Base-by-base conservation (phyloP, 2,888 invertebrate genomes). In the Plebejus melissa region DNA sequence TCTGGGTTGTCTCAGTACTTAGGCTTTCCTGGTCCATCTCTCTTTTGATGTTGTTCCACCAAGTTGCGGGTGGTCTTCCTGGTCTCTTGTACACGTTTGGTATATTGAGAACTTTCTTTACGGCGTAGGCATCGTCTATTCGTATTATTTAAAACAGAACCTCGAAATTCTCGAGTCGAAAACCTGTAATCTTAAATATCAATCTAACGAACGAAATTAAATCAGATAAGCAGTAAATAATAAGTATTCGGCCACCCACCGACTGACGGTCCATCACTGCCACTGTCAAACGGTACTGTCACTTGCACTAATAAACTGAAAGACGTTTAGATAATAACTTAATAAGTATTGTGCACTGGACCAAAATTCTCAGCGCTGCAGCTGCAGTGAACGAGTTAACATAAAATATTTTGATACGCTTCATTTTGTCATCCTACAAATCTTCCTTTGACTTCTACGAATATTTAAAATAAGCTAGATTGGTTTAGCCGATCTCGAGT, bases 261-360 rank as follows among this genome's bases (percentile, higher is more conserved):
- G 80, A 77, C 77, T 79, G 79, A 82, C 81, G 85, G 88, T 89
- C 88, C 83, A 83, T 90, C 90, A 90, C 84, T 87, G 89, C 88
- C 90, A 86, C 82, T 85, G 82, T 79, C 70, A 41, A 36, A 65
- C n/a, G 16, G n/a, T 70, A 11, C 70, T 70, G 70, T 70, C 70
- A 41, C n/a, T 70, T 70, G 38, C 41, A 41, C 69, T 69, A 7
- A 69, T 41, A 41, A 36, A 69, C 65, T 65, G 9, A 36, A 32
- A 65, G 65, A 65, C 65, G 65, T 36, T 32, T 65, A 65, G 32
- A 32, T 36, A 2, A 65, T 32, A 11, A 32, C 7, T 32, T 1
- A 58, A 58, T 3, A 13, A 22, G 22, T 22, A 22, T 22, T 65
- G 65, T 32, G 65, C 32, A 65, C 3, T 65, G 32, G 65, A 32